phyloP scores from a whole-genome alignment of 2,888 invertebrate species.

The Lasioglossum calceatum region DNA sequence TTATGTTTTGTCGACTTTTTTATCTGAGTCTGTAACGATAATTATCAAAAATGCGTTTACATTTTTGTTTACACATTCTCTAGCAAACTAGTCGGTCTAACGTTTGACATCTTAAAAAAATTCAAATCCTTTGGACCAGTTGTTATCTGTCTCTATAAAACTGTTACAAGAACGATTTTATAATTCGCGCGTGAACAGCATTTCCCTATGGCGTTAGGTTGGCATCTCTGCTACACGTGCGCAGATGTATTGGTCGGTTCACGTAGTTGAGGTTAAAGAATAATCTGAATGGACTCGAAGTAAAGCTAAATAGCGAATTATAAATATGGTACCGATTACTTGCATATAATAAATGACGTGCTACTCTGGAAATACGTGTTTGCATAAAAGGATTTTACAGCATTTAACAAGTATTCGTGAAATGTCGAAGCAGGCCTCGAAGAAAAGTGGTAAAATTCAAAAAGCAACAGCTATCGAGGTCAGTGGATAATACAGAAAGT shows the following conservation, averaged over 20 bases:
- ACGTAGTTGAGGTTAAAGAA: constrained; percentile 66
- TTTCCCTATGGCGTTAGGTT: constrained; percentile 38
- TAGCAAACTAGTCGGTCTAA: too few relatives aligned
- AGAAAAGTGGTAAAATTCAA: constrained; percentile 66
- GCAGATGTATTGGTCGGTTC: constrained; percentile 37
- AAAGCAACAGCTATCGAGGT: constrained; percentile 70
- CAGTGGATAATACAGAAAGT: constrained; percentile 50
- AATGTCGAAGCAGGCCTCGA: constrained; percentile 77
- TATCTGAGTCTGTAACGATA: too few relatives aligned
- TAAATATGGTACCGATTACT: constrained; percentile 22
- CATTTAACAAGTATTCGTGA: constrained; percentile 59
- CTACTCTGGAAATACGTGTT: constrained; percentile 4
- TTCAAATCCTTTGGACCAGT: too few relatives aligned
- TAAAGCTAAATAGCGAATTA: background rate
- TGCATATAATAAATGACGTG: constrained; percentile 50
- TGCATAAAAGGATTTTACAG: constrained; percentile 33
- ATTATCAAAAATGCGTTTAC: too few relatives aligned
- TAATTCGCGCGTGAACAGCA: constrained; percentile 36
- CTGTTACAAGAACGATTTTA: constrained; percentile 16
- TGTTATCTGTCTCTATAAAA: background rate
- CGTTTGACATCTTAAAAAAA: too few relatives aligned
- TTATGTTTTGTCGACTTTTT: too few relatives aligned
- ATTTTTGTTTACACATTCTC: too few relatives aligned
- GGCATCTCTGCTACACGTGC: constrained; percentile 62
- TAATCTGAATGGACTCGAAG: constrained; percentile 19